Conservation (phyloP, 2,797 vertebrate species). For the Craterocephalus amniculus region DNA sequence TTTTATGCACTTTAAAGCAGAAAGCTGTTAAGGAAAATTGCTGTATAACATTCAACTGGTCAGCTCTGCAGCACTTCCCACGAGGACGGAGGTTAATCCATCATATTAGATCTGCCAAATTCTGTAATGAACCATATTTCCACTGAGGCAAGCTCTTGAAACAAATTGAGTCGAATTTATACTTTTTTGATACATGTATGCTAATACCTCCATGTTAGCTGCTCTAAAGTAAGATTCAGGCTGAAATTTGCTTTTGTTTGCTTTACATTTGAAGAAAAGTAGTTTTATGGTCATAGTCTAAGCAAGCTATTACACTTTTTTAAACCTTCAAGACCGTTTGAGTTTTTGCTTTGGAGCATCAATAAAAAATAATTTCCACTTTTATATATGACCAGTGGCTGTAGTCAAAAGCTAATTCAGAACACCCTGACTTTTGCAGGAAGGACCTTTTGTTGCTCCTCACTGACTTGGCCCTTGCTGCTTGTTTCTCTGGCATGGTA, state of each 20-base stretch:
- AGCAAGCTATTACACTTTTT: too few relatives aligned
- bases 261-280: too few relatives aligned
- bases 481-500: too few relatives aligned
- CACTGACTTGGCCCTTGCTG: too few relatives aligned
- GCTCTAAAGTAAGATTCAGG: neutral
- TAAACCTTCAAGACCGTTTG: too few relatives aligned
- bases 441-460: too few relatives aligned
- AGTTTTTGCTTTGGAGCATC: too few relatives aligned
- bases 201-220: neutral
- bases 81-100: slow-evolving; percentile 18
- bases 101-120: slow-evolving; percentile 27
- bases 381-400: too few relatives aligned
- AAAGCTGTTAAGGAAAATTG: slow-evolving; percentile 30
- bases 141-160: slow-evolving; percentile 18
- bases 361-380: too few relatives aligned
- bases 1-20: slow-evolving; percentile 36
- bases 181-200: neutral
- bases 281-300: too few relatives aligned
- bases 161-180: neutral
- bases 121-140: slow-evolving; percentile 15
- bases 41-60: neutral
- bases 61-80: neutral
- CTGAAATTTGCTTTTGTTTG: neutral
- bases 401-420: too few relatives aligned
- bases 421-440: too few relatives aligned